These are phyloP conservation scores for Diabrotica balteata DNA, from an alignment of 2,888 invertebrate species.

Conservation along the genomic window DNA sequence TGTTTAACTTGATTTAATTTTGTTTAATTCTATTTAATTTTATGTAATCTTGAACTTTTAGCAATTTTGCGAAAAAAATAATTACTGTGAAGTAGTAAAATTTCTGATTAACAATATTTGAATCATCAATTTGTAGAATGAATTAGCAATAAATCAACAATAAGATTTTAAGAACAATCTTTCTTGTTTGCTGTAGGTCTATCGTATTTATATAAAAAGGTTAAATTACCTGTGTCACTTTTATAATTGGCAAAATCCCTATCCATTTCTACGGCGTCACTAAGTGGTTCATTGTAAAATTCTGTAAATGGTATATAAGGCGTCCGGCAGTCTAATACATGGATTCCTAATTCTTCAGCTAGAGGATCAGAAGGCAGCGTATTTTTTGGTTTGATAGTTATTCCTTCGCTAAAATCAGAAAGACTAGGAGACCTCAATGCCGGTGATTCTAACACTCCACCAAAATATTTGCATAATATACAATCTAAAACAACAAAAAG, in stretches of 20 bases:
- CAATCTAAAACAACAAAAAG: slow-evolving; percentile 64
- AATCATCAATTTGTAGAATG: too few species aligned
- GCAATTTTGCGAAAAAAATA: too few species aligned
- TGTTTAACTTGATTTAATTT: too few species aligned
- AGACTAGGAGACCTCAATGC: slow-evolving; percentile 68
- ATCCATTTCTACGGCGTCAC: slow-evolving; percentile 93
- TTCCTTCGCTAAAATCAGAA: slow-evolving; percentile 52
- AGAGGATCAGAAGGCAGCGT: slow-evolving; percentile 67
- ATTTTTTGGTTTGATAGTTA: slow-evolving; percentile 56
- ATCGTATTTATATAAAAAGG: neutral
- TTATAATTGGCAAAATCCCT: slow-evolving; percentile 91
- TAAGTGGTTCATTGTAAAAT: slow-evolving; percentile 93
- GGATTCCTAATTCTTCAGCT: slow-evolving; percentile 77
- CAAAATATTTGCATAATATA: slow-evolving; percentile 87
- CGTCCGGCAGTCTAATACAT: slow-evolving; percentile 80
- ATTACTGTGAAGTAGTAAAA: too few species aligned
- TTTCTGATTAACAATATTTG: too few species aligned
- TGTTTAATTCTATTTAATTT: too few species aligned
- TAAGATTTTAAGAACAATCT: too few species aligned
- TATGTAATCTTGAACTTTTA: too few species aligned
- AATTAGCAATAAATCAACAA: too few species aligned
- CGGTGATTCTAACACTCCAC: slow-evolving; percentile 77
- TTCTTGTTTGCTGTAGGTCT: too few species aligned
- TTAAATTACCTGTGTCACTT: slow-evolving; percentile 63
- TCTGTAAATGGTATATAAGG: slow-evolving; percentile 87